phyloP scores from a whole-genome alignment of 2,888 invertebrate genomes.

The Ommatoiulus sabulosus region DNA sequence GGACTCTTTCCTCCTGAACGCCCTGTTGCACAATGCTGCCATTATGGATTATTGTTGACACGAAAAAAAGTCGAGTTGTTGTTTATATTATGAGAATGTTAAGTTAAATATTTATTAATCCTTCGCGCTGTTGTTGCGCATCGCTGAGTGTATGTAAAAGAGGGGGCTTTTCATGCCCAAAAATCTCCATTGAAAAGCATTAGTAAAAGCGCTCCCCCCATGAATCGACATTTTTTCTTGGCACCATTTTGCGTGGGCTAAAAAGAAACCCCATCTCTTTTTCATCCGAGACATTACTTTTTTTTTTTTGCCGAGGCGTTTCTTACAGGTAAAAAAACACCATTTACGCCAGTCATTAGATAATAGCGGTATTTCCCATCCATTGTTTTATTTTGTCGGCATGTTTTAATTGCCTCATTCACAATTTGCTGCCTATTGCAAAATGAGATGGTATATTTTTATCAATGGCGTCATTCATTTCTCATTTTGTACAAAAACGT shows the following conservation, averaged over 20 bases:
- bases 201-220: background rate
- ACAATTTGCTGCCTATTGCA: constrained; percentile 27
- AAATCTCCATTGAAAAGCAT: background rate
- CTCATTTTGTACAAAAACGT: background rate
- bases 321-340: background rate
- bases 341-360: constrained; percentile 21
- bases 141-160: background rate
- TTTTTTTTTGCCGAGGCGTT: constrained; percentile 2
- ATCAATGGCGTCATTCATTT: constrained; percentile 14
- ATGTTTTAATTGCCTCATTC: constrained; percentile 34
- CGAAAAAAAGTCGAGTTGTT: constrained; percentile 6
- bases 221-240: constrained; percentile 21
- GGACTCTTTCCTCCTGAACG: constrained; percentile 32
- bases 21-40: constrained; percentile 21
- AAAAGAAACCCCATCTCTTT: constrained; percentile 18
- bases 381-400: constrained; percentile 34
- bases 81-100: constrained; percentile 27
- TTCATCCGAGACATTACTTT: background rate
- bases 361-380: constrained; percentile 34
- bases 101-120: constrained; percentile 28
- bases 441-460: background rate
- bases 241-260: constrained; percentile 20
- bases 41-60: constrained; percentile 34
- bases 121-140: background rate
- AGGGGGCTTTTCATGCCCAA: background rate